These are phyloP conservation scores for Popillia japonica DNA, from an alignment of 1,140 invertebrate species.

Conservation along the genomic window DNA sequence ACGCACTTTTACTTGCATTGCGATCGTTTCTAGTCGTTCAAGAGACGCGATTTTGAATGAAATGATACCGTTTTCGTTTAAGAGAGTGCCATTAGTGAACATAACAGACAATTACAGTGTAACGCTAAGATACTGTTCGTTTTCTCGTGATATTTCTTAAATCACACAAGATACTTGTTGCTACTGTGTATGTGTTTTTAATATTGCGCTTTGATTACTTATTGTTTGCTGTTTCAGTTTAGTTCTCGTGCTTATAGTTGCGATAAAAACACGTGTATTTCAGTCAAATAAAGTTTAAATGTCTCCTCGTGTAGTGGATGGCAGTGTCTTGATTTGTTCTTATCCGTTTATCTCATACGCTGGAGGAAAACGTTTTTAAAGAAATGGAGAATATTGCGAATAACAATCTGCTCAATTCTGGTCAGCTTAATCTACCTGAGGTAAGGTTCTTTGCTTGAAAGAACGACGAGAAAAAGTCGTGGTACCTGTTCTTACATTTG, in stretches of 20 bases:
- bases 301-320: conserved; percentile 29
- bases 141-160: not conserved
- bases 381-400: conserved; percentile 40
- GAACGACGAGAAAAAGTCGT: conserved; percentile 24
- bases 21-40: conserved; percentile 1
- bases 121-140: not conserved
- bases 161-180: not conserved
- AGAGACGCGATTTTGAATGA: conserved; percentile 18
- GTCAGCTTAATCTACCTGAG: conserved; percentile 37
- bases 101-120: not conserved
- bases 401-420: conserved; percentile 37
- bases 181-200: not conserved
- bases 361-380: conserved; percentile 1
- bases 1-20: conserved; percentile 10
- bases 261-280: conserved; percentile 4
- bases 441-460: conserved; percentile 36
- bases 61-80: conserved; percentile 19
- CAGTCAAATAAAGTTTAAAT: conserved; percentile 33
- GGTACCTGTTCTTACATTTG: conserved; percentile 39
- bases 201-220: not conserved
- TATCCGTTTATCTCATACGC: conserved; percentile 11
- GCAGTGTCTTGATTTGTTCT: conserved; percentile 16
- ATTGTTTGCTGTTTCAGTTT: not conserved
- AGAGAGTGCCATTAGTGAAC: conserved; percentile 7
- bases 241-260: not conserved